phyloP scores from a whole-genome alignment of 30 jellyfish, hydroid and myxozoan genomes.

The Cassiopea andromeda region DNA sequence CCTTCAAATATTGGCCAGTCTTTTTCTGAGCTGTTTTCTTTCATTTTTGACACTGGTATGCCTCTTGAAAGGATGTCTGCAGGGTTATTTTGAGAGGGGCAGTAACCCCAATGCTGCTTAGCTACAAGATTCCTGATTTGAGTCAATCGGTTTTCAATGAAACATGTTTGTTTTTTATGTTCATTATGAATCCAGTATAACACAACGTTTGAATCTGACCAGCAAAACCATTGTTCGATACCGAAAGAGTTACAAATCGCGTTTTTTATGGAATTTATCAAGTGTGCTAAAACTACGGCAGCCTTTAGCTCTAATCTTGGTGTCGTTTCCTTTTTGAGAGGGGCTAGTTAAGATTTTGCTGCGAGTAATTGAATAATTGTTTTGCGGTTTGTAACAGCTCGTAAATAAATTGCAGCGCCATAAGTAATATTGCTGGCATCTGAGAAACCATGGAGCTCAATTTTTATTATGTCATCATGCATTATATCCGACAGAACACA shows the following conservation, averaged over 20 bases:
- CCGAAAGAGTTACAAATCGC: neutral
- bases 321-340: constrained; percentile 11
- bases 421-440: constrained; percentile 37
- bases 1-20: constrained; percentile 6
- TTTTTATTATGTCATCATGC: neutral
- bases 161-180: neutral
- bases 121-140: constrained; percentile 5
- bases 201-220: constrained; percentile 45
- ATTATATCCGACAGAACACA: neutral
- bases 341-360: constrained; percentile 17
- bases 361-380: neutral
- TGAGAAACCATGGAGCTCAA: constrained; percentile 32
- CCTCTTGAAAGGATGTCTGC: constrained; percentile 43
- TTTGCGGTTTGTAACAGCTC: constrained; percentile 3
- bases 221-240: neutral
- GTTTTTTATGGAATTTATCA: neutral
- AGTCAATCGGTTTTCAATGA: constrained; percentile 4
- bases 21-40: neutral
- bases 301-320: constrained; percentile 46
- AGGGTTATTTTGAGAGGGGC: constrained; percentile 18
- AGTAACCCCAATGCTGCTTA: constrained; percentile 29
- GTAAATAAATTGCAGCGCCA: constrained; percentile 29
- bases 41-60: neutral
- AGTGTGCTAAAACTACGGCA: constrained; percentile 11
- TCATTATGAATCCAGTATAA: constrained; percentile 35